Percentiles rank a stretch among this genome's conserved stretches.
These are phyloP conservation scores for Trichoplusia ni DNA, from an alignment of 1,140 invertebrate species.

Conservation along the genomic window DNA sequence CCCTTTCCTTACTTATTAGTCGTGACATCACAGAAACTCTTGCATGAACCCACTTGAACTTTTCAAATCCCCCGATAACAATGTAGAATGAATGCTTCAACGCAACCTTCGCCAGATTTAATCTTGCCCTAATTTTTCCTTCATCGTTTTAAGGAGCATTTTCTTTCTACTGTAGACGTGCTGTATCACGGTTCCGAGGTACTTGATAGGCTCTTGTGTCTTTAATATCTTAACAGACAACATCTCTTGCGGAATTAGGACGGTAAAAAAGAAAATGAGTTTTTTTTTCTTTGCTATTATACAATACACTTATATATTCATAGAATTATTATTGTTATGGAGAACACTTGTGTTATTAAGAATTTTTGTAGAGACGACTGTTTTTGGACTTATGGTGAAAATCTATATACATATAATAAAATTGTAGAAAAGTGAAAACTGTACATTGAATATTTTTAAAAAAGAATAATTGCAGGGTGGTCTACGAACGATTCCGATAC, in stretches of 20 bases:
- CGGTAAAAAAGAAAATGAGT: slow-evolving; percentile 32
- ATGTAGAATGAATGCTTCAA: slow-evolving; percentile 31
- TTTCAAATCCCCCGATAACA: slow-evolving; percentile 31
- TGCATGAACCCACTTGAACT: slow-evolving; percentile 30
- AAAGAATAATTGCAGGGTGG: too few relatives aligned
- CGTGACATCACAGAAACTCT: slow-evolving; percentile 17
- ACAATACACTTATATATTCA: slow-evolving; percentile 18
- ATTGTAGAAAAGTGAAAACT: too few relatives aligned
- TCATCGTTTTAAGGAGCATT: slow-evolving; percentile 23
- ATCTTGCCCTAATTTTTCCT: slow-evolving; percentile 49
- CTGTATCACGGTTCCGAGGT: slow-evolving; percentile 41
- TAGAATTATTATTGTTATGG: slow-evolving; percentile 27
- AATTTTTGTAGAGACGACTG: not conserved
- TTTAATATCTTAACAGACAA: slow-evolving; percentile 49
- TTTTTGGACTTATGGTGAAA: too few relatives aligned
- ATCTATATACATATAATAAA: too few relatives aligned
- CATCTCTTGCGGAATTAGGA: slow-evolving; percentile 34
- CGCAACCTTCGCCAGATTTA: slow-evolving; percentile 42
- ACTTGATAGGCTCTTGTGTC: slow-evolving; percentile 40
- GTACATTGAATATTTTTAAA: too few relatives aligned
- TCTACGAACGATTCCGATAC: too few relatives aligned
- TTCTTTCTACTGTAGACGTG: slow-evolving; percentile 39
- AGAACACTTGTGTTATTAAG: slow-evolving; percentile 12
- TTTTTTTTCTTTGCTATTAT: slow-evolving; percentile 16
- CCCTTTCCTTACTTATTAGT: slow-evolving; percentile 20